Conservation (phyloP, 64 coral and sea anemone species). For the Actinia tenebrosa region DNA sequence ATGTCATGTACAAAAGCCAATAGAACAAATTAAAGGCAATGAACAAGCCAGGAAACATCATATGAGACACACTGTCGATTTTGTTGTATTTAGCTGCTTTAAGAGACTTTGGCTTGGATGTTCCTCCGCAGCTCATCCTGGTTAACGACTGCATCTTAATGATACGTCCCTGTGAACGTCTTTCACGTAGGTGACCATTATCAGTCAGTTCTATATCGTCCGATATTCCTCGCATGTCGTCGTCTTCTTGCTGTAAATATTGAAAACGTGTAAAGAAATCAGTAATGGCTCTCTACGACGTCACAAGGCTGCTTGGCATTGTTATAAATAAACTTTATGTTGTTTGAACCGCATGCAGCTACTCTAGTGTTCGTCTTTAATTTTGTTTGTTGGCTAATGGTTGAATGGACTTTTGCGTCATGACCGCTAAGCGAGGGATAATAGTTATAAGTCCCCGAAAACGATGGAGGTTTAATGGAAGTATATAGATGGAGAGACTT, state of each 20-base stretch:
- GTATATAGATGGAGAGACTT: too few species aligned
- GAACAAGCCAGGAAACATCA: slow-evolving; percentile 1
- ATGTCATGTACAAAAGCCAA: slow-evolving; percentile 1
- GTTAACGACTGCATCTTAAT: background rate
- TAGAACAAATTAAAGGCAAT: slow-evolving; percentile 11
- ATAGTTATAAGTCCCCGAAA: too few species aligned
- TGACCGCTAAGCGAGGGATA: too few species aligned
- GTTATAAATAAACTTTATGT: too few species aligned
- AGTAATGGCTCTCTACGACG: too few species aligned
- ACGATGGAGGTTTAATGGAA: too few species aligned
- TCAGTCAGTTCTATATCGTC: slow-evolving; percentile 15
- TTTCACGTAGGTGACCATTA: background rate
- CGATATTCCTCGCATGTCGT: background rate
- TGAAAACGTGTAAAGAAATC: too few species aligned
- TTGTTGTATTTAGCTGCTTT: background rate
- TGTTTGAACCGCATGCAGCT: too few species aligned
- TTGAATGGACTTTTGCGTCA: too few species aligned
- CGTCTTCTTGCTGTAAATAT: background rate
- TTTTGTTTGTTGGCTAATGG: too few species aligned
- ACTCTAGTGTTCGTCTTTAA: too few species aligned
- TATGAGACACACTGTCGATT: slow-evolving; percentile 13
- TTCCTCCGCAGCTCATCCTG: background rate
- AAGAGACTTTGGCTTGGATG: background rate
- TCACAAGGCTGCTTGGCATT: too few species aligned
- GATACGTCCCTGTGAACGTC: background rate